Evolutionary conservation across 2,888 invertebrate species (phyloP).

Genomic region (Nomada hirtipes): DNA sequence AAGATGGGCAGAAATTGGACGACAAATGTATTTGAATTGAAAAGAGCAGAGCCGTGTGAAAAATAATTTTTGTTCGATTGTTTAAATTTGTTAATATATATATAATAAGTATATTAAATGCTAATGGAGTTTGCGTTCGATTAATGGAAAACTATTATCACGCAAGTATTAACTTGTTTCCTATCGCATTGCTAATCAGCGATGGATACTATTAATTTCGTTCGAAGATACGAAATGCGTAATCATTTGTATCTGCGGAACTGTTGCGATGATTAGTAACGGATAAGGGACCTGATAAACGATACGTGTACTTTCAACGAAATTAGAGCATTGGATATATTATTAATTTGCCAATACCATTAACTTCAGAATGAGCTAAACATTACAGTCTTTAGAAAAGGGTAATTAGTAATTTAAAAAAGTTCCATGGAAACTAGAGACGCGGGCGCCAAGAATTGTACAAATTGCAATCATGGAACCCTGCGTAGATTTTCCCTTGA

Average conservation of each 20-base stretch:
- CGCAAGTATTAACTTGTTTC: neutral
- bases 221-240: neutral
- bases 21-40: neutral
- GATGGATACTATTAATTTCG: neutral
- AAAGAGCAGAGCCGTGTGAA: neutral
- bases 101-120: too few species aligned
- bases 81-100: neutral
- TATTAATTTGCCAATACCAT: neutral
- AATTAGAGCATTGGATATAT: neutral
- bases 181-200: neutral
- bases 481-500: too few species aligned
- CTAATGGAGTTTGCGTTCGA: neutral
- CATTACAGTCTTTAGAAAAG: neutral
- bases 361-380: neutral
- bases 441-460: too few species aligned
- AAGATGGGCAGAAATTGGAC: too few species aligned
- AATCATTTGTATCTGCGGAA: neutral
- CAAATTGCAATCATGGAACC: too few species aligned
- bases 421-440: too few species aligned
- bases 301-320: neutral
- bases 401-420: too few species aligned
- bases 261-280: neutral
- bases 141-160: neutral
- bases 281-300: neutral
- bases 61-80: neutral